A percentile compares a stretch with the other conserved stretches of the same genome.
Evolutionary conservation across 2,797 vertebrate genomes (phyloP).

Genomic region (Hipposideros larvatus): DNA sequence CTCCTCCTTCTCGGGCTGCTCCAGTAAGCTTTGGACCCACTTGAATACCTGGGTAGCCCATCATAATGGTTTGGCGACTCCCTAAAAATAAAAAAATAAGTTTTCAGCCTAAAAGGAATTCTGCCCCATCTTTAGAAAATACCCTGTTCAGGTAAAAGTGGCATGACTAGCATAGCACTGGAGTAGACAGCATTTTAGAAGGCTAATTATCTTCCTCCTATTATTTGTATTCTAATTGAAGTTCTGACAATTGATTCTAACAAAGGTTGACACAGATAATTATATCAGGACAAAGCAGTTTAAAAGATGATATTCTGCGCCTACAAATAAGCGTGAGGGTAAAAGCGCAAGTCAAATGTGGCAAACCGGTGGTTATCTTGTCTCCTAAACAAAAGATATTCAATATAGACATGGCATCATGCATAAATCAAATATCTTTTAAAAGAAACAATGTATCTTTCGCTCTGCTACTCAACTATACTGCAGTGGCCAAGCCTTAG

Average conservation of each 20-base stretch:
- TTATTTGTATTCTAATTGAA: neutral
- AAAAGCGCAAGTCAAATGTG: neutral
- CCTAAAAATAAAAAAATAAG: neutral
- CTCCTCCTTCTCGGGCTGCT: neutral
- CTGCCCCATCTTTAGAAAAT: neutral
- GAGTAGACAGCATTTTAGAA: neutral
- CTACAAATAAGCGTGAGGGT: neutral
- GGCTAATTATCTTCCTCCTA: neutral
- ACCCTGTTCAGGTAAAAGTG: neutral
- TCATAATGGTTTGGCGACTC: neutral
- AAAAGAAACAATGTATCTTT: neutral
- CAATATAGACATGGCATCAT: neutral
- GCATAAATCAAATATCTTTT: neutral
- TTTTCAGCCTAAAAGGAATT: neutral
- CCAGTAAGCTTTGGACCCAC: neutral
- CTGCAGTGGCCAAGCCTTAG: neutral
- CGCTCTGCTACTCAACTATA: neutral
- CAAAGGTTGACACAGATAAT: neutral
- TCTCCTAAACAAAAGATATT: neutral
- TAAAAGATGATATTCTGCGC: neutral
- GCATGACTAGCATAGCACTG: neutral
- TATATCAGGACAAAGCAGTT: neutral
- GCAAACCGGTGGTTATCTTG: neutral
- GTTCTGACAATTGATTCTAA: neutral
- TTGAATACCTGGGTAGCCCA: neutral